A percentile compares a stretch with the other conserved stretches of the same genome.
Conservation (phyloP, 2,888 invertebrate species). For the Mycalesis mineus region DNA sequence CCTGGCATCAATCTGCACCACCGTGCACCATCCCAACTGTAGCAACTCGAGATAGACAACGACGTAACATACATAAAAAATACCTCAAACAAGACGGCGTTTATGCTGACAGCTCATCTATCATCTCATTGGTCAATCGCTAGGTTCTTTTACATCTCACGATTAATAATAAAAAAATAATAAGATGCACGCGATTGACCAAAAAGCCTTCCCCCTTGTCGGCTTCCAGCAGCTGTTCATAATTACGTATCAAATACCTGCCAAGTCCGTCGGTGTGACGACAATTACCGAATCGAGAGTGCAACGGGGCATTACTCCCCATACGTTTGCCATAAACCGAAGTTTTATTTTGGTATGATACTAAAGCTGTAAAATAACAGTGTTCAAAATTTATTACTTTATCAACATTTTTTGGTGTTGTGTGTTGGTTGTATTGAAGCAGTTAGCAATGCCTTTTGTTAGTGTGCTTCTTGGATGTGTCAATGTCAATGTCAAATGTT, state of each 20-base stretch:
- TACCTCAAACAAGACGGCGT: constrained; percentile 63
- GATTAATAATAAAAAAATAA: constrained; percentile 14
- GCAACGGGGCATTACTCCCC: constrained; percentile 64
- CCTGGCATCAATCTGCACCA: constrained; percentile 58
- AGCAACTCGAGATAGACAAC: constrained; percentile 45
- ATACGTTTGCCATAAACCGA: constrained; percentile 71
- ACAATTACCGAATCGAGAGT: constrained; percentile 71
- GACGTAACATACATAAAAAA: constrained; percentile 58
- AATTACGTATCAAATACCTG: constrained; percentile 77
- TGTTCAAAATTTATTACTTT: constrained; percentile 73
- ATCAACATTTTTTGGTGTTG: constrained; percentile 35
- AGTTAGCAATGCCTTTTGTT: constrained; percentile 26
- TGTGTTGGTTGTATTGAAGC: constrained; percentile 31
- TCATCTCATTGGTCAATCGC: constrained; percentile 44
- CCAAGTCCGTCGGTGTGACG: constrained; percentile 75
- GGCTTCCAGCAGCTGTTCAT: constrained; percentile 58
- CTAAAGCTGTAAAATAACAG: constrained; percentile 74
- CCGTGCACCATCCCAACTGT: constrained; percentile 39
- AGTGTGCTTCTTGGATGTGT: constrained; percentile 9
- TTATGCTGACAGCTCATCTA: constrained; percentile 50
- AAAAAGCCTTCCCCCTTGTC: constrained; percentile 43
- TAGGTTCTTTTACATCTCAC: constrained; percentile 28
- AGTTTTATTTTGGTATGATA: constrained; percentile 73
- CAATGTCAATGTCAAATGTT: constrained; percentile 15
- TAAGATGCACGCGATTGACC: constrained; percentile 35